A percentile compares a stretch with the other conserved stretches of the same genome.
These are phyloP conservation scores for Zosterops borbonicus DNA, from an alignment of 2,113 vertebrate genomes.

Conservation along the genomic window DNA sequence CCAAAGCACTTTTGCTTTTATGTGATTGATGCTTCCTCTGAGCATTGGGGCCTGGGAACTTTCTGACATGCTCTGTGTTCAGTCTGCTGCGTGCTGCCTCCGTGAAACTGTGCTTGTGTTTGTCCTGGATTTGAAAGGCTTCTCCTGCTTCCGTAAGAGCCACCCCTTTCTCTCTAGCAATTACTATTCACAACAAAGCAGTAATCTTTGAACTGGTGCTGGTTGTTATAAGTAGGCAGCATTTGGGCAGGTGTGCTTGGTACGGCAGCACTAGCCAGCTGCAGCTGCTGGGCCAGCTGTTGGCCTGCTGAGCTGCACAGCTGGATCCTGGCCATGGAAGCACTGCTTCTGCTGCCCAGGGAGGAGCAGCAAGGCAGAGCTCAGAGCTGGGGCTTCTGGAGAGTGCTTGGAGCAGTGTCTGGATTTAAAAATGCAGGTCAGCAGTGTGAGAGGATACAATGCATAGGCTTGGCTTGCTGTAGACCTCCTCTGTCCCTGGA, in stretches of 20 bases:
- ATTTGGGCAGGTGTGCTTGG: not conserved
- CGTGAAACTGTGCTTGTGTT: not conserved
- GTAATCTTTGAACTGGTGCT: not conserved
- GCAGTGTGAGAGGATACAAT: not conserved
- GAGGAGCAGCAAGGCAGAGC: not conserved
- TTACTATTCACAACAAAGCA: not conserved
- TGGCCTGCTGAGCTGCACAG: not conserved
- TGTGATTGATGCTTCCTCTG: not conserved
- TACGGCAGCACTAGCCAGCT: not conserved
- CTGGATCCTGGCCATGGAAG: not conserved
- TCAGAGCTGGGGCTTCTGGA: not conserved
- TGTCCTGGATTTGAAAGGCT: not conserved
- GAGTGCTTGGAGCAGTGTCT: not conserved
- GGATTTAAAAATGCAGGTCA: not conserved
- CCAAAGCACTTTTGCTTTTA: not conserved
- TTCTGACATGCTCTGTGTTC: not conserved
- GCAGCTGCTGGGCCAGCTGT: not conserved
- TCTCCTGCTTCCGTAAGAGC: not conserved
- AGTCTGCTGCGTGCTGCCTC: rapidly evolving
- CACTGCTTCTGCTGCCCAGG: not conserved
- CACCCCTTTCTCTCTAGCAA: not conserved
- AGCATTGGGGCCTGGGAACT: not conserved
- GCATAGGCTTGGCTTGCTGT: not conserved
- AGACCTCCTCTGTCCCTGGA: not conserved
- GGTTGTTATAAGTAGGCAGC: not conserved